Base-by-base conservation (phyloP, 2,888 invertebrate genomes). In the Luperina nickerlii region DNA sequence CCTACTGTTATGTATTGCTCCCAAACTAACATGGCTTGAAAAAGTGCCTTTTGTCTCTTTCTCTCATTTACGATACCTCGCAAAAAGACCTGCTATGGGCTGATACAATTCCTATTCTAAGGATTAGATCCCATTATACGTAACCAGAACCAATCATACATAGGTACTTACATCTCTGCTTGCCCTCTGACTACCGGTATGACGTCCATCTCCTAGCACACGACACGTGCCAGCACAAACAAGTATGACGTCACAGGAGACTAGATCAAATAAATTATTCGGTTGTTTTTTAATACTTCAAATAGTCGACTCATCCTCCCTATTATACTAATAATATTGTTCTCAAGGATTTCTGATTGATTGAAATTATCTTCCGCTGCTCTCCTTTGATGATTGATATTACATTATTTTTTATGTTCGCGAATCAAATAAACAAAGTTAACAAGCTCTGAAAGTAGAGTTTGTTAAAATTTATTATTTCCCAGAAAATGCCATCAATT, bases 171-270 rank as follows among this genome's bases (percentile, higher is more conserved):
- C 51, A 70, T 24, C 5, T 74, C 54, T 68, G 54, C 72, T 62
- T 24, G 42, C 72, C 63, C 66, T 45, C 63, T 11, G 11, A 20
- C 8, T 62, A 20, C 24, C 27, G 51, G n/a, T 32, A 32, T 76
- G 76, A 67, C 57, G 71, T 68, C 32, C 38, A 73, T 73, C 60
- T 74, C 13, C 48, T 70, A 66, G 72, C 20, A 66, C 27, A 54
- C 69, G 67, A 76, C 87, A 73, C 69, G 67, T 82, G 87, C 85
- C 87, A 85, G 83, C 83, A 85, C 66, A 89, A 89, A 89, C 87
- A 88, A 74, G 60, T 78, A 51, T 87, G 77, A 78, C 83, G 88
- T 83, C 77, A 78, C 51, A 38, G 20, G 48, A 13, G 5, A 75
- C 73, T 77, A 79, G 73, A 83, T 79, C 78, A 73, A 78, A 80